Percentiles rank a stretch among this genome's conserved stretches.
These are phyloP conservation scores for Spialia ferax DNA, from an alignment of 2,888 invertebrate species.

Conservation along the genomic window DNA sequence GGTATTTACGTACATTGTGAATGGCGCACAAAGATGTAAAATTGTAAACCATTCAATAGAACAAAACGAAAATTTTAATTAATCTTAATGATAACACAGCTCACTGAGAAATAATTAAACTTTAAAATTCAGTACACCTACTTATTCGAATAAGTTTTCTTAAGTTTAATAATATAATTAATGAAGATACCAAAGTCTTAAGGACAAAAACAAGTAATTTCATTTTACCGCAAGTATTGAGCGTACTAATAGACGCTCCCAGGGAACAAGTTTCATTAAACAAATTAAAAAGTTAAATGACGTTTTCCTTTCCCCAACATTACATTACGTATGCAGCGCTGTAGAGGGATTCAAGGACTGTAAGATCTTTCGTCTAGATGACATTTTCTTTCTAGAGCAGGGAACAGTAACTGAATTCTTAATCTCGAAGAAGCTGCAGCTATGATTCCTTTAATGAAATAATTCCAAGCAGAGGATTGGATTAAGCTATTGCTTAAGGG, in stretches of 20 bases:
- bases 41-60: no score
- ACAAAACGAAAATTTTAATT: not conserved
- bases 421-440: conserved; percentile 31
- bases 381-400: conserved; percentile 52
- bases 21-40: no score
- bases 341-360: conserved; percentile 56
- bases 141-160: no score
- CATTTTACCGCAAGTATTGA: conserved; percentile 21
- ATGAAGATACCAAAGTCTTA: not conserved
- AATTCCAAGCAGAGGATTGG: conserved; percentile 29
- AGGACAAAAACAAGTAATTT: conserved; percentile 10
- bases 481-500: conserved; percentile 13
- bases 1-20: not conserved
- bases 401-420: conserved; percentile 42
- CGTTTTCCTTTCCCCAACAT: conserved; percentile 54
- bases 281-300: conserved; percentile 62
- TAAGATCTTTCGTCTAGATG: conserved; percentile 52
- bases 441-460: conserved; percentile 37
- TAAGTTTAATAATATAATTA: not conserved
- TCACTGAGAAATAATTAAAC: not conserved
- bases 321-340: conserved; percentile 61
- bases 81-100: not conserved
- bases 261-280: conserved; percentile 51
- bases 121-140: not conserved
- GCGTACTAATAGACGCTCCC: conserved; percentile 38